These are phyloP conservation scores for Cebus imitator DNA, from an alignment of 2,113 vertebrate species.

Conservation along the genomic window DNA sequence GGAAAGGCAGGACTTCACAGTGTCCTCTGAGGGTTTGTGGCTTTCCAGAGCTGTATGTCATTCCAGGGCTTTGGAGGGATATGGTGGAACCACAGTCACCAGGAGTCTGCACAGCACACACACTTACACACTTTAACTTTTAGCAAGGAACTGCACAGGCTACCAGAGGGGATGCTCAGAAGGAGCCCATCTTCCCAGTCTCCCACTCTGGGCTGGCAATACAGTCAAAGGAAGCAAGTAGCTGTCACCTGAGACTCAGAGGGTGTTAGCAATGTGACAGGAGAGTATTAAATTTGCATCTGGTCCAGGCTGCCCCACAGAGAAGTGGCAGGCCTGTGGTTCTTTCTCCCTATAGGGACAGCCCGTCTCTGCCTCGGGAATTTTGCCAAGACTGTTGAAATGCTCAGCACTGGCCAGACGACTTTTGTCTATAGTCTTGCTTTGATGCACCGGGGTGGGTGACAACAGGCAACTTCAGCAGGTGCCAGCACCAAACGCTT, in stretches of 20 bases:
- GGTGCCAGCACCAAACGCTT: neutral
- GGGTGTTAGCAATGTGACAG: neutral
- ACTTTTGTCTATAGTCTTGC: neutral
- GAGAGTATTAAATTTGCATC: neutral
- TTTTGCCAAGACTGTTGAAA: neutral
- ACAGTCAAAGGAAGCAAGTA: neutral
- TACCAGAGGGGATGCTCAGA: neutral
- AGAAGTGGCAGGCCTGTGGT: neutral
- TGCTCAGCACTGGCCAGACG: neutral
- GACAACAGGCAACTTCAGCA: neutral
- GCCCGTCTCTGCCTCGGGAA: neutral
- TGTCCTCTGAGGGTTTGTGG: neutral
- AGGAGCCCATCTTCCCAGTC: neutral
- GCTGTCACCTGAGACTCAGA: neutral
- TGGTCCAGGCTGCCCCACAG: neutral
- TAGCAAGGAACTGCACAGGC: too few species aligned
- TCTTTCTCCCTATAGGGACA: neutral
- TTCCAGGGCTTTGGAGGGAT: neutral
- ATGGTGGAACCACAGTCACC: rapidly evolving
- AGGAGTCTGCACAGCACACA: neutral
- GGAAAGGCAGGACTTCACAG: neutral
- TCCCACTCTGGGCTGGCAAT: neutral
- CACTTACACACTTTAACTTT: too few species aligned
- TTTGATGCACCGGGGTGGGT: neutral
- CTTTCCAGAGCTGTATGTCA: neutral